Evolutionary conservation across 1,140 invertebrate genomes (phyloP), one percentile per base, ranked within the genome.

Genomic region (Euwallacea similis): DNA sequence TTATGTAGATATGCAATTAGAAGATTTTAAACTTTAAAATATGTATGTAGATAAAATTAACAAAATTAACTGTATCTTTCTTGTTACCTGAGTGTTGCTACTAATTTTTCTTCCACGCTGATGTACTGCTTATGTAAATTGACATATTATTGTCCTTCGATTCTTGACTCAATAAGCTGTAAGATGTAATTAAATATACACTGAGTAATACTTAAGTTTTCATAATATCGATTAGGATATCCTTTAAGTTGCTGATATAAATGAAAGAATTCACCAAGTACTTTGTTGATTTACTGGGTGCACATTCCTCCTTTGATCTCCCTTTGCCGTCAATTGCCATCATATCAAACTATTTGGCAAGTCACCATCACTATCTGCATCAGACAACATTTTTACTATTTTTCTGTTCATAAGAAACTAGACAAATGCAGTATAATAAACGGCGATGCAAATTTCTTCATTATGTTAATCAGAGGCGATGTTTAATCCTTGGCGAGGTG

Each of bases 61-160:
- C 13, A 50, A 10, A 50, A 13, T 50, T 4, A 1, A 33, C 10
- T 11, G 10, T 21, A 2, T 42, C 21, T n/a, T n/a, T n/a, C n/a
- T n/a, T n/a, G n/a, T n/a, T n/a, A n/a, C 16, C 58, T 60, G 2
- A 60, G 8, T 3, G 41, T 60, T 2, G 10, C 9, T 33, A 60
- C 58, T 41, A 42, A 60, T 7, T 41, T 33, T 42, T 42, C 58
- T 60, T 60, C 58, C 8, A 16, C 54, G 9, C 54, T 56, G 58
- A 60, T 60, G 9, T 3, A 41, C 42, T 60, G 58, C 58, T 60
- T 16, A 60, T 42, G 54, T 56, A 56, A n/a, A 7, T 56, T 56
- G 46, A 6, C 13, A 56, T 16, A 15, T 10, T 56, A 16, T 56
- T 4, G 11, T 56, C 16, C 16, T 56, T 15, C n/a, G 2, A 56